phyloP scores from a whole-genome alignment of 1,140 invertebrate species.

The Eurosta solidaginis region DNA sequence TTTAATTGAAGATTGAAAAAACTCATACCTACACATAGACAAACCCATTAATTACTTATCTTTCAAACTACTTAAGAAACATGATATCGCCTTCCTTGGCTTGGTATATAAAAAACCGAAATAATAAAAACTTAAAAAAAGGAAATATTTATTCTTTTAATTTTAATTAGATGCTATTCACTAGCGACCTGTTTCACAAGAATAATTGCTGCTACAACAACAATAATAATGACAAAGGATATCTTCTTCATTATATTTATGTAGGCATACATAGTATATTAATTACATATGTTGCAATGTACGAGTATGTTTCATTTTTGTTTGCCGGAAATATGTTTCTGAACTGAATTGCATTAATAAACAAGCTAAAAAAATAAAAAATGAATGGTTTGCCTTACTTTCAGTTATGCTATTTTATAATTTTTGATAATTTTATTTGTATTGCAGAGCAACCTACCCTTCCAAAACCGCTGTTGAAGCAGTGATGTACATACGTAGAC shows the following conservation, averaged over 20 bases:
- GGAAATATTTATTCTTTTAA: conserved; percentile 4
- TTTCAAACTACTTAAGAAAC: conserved; percentile 11
- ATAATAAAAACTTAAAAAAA: too few relatives aligned
- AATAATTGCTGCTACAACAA: not conserved
- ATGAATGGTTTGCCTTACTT: not conserved
- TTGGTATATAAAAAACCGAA: not conserved
- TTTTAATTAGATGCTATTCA: conserved; percentile 6
- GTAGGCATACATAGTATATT: not conserved
- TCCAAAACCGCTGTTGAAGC: too few relatives aligned
- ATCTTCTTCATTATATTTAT: not conserved
- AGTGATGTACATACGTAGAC: too few relatives aligned
- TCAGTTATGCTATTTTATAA: not conserved
- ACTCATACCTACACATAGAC: too few relatives aligned
- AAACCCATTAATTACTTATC: too few relatives aligned
- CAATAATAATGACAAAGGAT: too few relatives aligned
- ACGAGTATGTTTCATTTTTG: not conserved
- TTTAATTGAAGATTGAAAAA: not conserved
- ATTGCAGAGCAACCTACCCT: not conserved
- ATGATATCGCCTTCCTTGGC: not conserved
- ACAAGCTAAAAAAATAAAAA: not conserved
- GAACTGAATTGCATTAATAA: conserved; percentile 1
- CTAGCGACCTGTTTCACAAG: conserved; percentile 4
- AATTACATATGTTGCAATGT: too few relatives aligned
- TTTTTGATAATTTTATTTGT: not conserved
- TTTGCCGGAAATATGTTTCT: not conserved